Base-by-base conservation (phyloP, 2,888 invertebrate species). In the Pachymerium ferrugineum region DNA sequence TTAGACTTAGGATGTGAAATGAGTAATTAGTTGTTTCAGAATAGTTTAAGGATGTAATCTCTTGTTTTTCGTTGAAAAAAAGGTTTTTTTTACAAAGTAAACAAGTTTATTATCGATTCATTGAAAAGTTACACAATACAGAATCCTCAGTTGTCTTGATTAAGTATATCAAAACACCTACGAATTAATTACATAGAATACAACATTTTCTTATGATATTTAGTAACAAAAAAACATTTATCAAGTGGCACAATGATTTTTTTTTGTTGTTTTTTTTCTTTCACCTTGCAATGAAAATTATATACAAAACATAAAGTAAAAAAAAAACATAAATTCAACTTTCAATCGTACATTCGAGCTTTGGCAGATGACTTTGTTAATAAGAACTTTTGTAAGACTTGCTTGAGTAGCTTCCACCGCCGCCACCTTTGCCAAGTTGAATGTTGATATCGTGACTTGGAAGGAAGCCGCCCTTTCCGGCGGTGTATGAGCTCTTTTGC, bases 401-500 rank as follows among this genome's bases (percentile, higher is more conserved):
- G 28, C 14, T 12, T 10, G 47, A 54, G 16, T 54, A 54, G 22
- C 47, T 54, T 19, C 19, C 38, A 25, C 62, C 28, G n/a, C 69
- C 69, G 3, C 30, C 19, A 19, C 69, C 28, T 8, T 35, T n/a
- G 19, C 71, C 71, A 16, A 71, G 8, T 38, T 71, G 22, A 35
- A 71, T 38, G 16, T 38, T 71, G 22, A 38, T 38, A 12, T 71
- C 38, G 25, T 71, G 71, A 38, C 28, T 38, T 5, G 33, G 33
- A n/a, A 71, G 16, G 71, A 71, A 71, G n/a, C 71, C 71, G 4
- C 71, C 71, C n/a, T 33, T 31, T 10, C 71, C 71, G 1, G 71
- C 71, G 8, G 22, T 71, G 38, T 71, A 71, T 3, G 33, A 33
- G 19, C 31, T 28, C 28, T 33, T 8, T 12, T 33, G 33, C 38